Evolutionary conservation across 2,797 vertebrate genomes (phyloP), one percentile per base, ranked within the genome.

Genomic region (Trichosurus vulpecula): DNA sequence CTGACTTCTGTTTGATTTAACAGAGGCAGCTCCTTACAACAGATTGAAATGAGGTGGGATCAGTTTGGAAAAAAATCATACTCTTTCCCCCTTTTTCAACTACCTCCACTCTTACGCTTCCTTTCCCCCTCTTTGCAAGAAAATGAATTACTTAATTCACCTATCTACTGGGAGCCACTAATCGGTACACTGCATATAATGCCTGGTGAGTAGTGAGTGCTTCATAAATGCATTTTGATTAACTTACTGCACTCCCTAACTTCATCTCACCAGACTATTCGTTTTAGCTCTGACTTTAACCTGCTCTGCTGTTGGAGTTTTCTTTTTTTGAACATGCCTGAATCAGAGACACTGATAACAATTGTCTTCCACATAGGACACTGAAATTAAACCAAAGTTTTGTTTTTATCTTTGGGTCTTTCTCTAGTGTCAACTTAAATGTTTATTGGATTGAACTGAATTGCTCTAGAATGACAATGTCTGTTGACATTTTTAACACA

Each of bases 241-340:
- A 96, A 61, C 95, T n/a, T 89, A 94, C 52, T 90, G 58, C 92
- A 91, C 89, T 96, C 25, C 90, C 31, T 27, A 90, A 13, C 2
- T 58, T 92, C 95, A 94, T 35, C 10, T 93, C 22, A 55, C 91
- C 90, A 92, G 11, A 94, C 92, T 95, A 90, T 74, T 94, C 53
- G 91, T 95, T 89, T 90, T 30, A 58, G 94, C 54, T 92, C 57
- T 97, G 89, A 98, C 97, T 97, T 97, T 47, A 92, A 9, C n/a
- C 91, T 93, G 19, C 14, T 95, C 91, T 93, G 14, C 27, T 94
- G 92, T 14, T 47, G 22, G 41, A 81, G 9, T 16, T 56, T 95
- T 96, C 93, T 52, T 92, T 90, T 96, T 12, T 54, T 54, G 3
- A 94, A 96, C 97, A 94, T 97, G 95, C 92, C 97, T 98, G 92